Conservation (phyloP, 1,140 invertebrate species). For the Drosophila serrata region DNA sequence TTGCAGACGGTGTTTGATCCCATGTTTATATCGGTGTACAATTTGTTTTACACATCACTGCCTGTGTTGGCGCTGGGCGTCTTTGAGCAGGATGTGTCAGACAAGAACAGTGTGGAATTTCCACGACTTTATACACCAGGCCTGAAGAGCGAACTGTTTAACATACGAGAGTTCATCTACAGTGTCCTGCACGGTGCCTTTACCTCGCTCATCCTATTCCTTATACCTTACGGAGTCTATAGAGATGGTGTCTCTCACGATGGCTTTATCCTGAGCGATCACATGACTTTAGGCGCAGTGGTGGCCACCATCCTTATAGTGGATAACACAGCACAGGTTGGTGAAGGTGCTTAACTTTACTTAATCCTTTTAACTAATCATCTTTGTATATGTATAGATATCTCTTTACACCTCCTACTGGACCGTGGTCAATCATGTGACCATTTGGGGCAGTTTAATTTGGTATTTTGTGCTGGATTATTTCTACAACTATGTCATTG, state of each 20-base stretch:
- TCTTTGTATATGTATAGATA: constrained; percentile 88
- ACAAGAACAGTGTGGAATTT: constrained; percentile 94
- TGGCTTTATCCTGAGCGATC: constrained; percentile 95
- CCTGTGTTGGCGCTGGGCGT: constrained; percentile 97
- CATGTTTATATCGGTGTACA: constrained; percentile 99
- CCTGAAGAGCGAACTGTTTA: constrained; percentile 96
- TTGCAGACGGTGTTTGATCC: constrained; percentile 98
- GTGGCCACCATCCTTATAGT: constrained; percentile 98
- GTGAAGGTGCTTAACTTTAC: background rate
- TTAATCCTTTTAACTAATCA: background rate
- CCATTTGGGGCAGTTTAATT: constrained; percentile 98
- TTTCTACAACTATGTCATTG: constrained; percentile 95
- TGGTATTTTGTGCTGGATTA: constrained; percentile 97
- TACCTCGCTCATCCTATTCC: constrained; percentile 97
- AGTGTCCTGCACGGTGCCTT: constrained; percentile 98
- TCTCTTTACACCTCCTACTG: constrained; percentile 99
- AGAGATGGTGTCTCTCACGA: constrained; percentile 93
- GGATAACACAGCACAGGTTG: constrained; percentile 96
- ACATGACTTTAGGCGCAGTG: constrained; percentile 97
- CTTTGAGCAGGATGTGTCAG: constrained; percentile 98
- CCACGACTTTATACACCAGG: constrained; percentile 98
- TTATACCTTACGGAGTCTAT: constrained; percentile 98
- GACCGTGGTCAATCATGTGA: constrained; percentile 99
- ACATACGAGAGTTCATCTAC: constrained; percentile 97
- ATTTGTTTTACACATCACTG: constrained; percentile 98